Conservation (phyloP, 1,140 invertebrate genomes). For the Maconellicoccus hirsutus region DNA sequence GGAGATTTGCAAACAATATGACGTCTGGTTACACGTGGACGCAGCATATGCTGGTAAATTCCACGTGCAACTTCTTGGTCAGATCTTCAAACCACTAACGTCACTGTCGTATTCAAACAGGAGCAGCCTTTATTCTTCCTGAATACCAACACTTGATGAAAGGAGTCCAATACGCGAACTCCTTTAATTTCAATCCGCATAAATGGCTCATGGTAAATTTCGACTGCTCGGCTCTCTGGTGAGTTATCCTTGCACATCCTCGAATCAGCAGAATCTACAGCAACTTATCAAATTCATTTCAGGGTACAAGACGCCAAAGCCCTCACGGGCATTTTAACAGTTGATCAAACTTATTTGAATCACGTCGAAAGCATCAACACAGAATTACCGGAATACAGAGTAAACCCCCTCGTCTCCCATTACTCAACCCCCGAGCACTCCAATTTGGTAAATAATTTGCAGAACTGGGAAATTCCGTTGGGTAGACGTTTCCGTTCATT, state of each 20-base stretch:
- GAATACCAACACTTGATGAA: conserved; percentile 71
- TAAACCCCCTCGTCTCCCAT: conserved; percentile 33
- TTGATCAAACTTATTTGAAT: conserved; percentile 81
- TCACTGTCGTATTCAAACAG: too few species aligned
- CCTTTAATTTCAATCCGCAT: conserved; percentile 83
- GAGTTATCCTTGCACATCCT: background rate
- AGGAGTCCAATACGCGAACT: conserved; percentile 70
- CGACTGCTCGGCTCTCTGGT: conserved; percentile 79
- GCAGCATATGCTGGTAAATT: conserved; percentile 66
- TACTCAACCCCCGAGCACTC: background rate
- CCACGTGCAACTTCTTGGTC: conserved; percentile 11
- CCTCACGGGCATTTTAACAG: conserved; percentile 75
- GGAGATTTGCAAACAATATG: conserved; percentile 57
- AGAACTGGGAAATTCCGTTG: conserved; percentile 91
- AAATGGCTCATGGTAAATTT: conserved; percentile 89
- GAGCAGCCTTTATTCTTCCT: conserved; percentile 78
- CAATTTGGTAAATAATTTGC: conserved; percentile 27
- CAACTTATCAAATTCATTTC: background rate
- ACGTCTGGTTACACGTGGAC: conserved; percentile 79
- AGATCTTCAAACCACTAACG: too few species aligned
- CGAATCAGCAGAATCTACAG: background rate
- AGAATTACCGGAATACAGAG: conserved; percentile 70
- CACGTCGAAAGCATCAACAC: conserved; percentile 35
- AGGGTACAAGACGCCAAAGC: conserved; percentile 69
- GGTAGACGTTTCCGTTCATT: conserved; percentile 80